Base-by-base conservation (phyloP, 2,888 invertebrate genomes). In the Campopleginae sp. region DNA sequence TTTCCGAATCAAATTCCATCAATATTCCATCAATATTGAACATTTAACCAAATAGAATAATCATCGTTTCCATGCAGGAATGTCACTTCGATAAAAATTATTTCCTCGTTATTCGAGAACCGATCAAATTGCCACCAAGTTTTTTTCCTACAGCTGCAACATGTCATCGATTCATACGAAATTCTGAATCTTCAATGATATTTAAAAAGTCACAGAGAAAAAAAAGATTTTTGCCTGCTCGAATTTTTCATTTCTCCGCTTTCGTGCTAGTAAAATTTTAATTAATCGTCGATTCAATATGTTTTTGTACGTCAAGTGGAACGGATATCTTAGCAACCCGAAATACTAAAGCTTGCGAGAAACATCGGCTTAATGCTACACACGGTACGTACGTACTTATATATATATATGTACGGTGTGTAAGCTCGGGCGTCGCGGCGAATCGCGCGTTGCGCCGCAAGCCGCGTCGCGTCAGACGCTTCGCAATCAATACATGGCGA, bases 401-500 rank as follows among this genome's bases (percentile, higher is more conserved):
- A 33, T 46, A 14, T 63, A 23, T 63, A 17, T 44, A n/a, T 58
- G 27, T 65, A 80, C 42, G 66, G 77, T 46, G 84, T 68, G 61
- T 23, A 77, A 77, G 66, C 77, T 72, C 85, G 77, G 80, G 70
- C 75, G 83, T 84, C 83, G 83, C 83, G 70, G 44, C 80, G 77
- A 71, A 48, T 72, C 82, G 76, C 75, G 80, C 74, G 78, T 70
- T 80, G 84, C 86, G 81, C 82, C 86, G 86, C 80, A 78, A 68
- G 44, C 66, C 79, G 80, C 86, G 86, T 80, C 82, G 85, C 83
- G 80, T 79, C 82, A 90, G 91, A 91, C 90, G 91, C 92, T 91
- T 91, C 86, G 90, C 89, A 92, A 92, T 92, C 92, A 92, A 92
- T 92, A 92, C 91, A 87, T 86, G 87, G 88, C 87, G 87, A 87